Base-by-base conservation (phyloP, 1,140 invertebrate species). In the Arion vulgaris region DNA sequence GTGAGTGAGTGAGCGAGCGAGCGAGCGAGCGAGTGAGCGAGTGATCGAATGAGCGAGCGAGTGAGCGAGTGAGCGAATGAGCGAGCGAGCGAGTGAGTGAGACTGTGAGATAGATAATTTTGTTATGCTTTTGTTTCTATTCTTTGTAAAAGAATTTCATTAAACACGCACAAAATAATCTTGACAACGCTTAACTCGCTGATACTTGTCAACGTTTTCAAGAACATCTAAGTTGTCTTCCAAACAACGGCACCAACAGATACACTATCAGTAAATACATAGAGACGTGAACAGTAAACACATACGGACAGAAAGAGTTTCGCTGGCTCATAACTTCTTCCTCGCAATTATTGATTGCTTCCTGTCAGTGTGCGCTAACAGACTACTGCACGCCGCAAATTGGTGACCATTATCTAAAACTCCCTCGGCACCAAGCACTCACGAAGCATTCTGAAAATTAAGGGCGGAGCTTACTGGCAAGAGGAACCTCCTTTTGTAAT, bases 401-500 rank as follows among this genome's bases (percentile, higher is more conserved):
- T 66, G 62, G 62, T 66, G 28, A 34, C n/a, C 62, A 32, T 66
- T 66, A 66, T 28, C 28, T 7, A 28, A 13, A 34, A 66, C 11
- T 66, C 62, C 62, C 62, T 23, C 28, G 62, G 32, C 62, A 34
- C 62, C 62, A 28, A 17, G 28, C n/a, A 66, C 62, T 66, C n/a
- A 66, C 62, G 62, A n/a, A 5, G n/a, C 28, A 4, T 66, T 34
- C 62, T 66, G 62, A 66, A 66, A 66, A 66, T 7, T 32, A 66
- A 28, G 28, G 62, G 62, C 62, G 62, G 62, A 34, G 62, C 62
- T 66, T 66, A 28, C 28, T 66, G 62, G n/a, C 62, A 28, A 66
- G n/a, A 66, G 62, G n/a, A 28, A 66, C 62, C 28, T 66, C 62
- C 62, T 66, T 66, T 66, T 66, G 62, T 32, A 66, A 66, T 28